phyloP scores from a whole-genome alignment of 2,797 vertebrate species.

The Naso thynnoides region DNA sequence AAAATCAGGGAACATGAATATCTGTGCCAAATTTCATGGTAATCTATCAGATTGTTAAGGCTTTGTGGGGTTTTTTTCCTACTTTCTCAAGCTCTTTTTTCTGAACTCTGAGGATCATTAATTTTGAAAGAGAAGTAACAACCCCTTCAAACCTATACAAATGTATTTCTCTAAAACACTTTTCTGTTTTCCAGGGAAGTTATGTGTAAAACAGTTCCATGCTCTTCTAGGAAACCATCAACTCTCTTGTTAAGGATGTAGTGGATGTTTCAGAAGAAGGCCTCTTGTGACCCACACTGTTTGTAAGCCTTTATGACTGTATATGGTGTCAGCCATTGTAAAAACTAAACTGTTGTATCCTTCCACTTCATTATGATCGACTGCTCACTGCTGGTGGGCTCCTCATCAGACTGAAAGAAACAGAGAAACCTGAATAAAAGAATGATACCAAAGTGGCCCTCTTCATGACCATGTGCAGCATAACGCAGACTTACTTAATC shows the following conservation, averaged over 20 bases:
- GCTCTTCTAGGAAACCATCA: constrained; percentile 30
- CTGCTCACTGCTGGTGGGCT: constrained; percentile 60
- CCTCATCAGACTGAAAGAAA: constrained; percentile 49
- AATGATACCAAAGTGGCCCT: constrained; percentile 22
- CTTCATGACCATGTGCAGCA: constrained; percentile 16
- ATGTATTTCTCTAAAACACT: constrained; percentile 3
- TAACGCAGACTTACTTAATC: constrained; percentile 29
- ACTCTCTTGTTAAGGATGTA: background rate
- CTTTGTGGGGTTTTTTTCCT: too few relatives aligned
- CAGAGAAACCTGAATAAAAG: constrained; percentile 26
- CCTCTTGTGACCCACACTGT: constrained; percentile 22
- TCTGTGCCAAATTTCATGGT: background rate
- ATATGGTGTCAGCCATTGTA: constrained; percentile 57
- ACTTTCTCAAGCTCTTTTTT: background rate
- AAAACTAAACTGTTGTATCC: constrained; percentile 54
- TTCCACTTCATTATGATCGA: constrained; percentile 30
- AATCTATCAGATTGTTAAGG: background rate
- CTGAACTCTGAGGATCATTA: background rate
- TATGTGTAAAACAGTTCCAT: background rate
- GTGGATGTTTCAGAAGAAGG: constrained; percentile 39
- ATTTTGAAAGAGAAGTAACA: background rate
- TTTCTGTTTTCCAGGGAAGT: constrained; percentile 12
- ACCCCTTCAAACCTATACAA: background rate
- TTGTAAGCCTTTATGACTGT: constrained; percentile 54
- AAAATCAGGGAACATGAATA: background rate